Percentiles rank a stretch among this genome's conserved stretches.
These are phyloP conservation scores for Thereva unica DNA, from an alignment of 2,888 invertebrate genomes.

Conservation along the genomic window DNA sequence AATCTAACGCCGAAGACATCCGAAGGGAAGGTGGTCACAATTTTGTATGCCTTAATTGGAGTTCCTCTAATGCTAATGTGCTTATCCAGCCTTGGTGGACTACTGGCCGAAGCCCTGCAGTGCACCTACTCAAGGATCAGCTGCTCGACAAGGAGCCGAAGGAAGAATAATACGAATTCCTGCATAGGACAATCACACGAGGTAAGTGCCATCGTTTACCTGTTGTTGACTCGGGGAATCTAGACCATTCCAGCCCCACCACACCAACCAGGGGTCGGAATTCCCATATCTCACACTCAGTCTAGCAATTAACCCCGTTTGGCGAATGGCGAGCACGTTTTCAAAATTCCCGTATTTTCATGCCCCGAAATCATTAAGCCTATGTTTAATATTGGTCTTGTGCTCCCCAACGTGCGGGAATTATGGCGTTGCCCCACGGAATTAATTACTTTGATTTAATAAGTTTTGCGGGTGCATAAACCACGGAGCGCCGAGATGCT, in stretches of 20 bases:
- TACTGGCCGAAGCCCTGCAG: constrained; percentile 77
- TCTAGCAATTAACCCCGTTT: too few species aligned
- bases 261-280: too few species aligned
- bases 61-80: constrained; percentile 86
- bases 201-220: constrained; percentile 40
- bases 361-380: too few species aligned
- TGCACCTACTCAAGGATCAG: constrained; percentile 60
- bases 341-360: too few species aligned
- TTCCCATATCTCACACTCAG: too few species aligned
- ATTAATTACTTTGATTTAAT: too few species aligned
- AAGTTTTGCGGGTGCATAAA: too few species aligned
- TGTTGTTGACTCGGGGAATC: not conserved
- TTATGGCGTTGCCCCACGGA: too few species aligned
- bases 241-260: not conserved
- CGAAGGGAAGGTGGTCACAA: constrained; percentile 80
- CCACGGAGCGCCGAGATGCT: too few species aligned
- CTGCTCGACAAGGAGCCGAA: constrained; percentile 32
- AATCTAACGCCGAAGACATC: constrained; percentile 83
- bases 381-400: too few species aligned
- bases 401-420: too few species aligned
- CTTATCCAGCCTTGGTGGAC: constrained; percentile 80
- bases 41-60: constrained; percentile 84
- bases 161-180: constrained; percentile 39
- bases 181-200: constrained; percentile 45
- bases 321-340: too few species aligned